Evolutionary conservation across 2,888 invertebrate genomes (phyloP).

Genomic region (Amblyjoppa fuscipennis): DNA sequence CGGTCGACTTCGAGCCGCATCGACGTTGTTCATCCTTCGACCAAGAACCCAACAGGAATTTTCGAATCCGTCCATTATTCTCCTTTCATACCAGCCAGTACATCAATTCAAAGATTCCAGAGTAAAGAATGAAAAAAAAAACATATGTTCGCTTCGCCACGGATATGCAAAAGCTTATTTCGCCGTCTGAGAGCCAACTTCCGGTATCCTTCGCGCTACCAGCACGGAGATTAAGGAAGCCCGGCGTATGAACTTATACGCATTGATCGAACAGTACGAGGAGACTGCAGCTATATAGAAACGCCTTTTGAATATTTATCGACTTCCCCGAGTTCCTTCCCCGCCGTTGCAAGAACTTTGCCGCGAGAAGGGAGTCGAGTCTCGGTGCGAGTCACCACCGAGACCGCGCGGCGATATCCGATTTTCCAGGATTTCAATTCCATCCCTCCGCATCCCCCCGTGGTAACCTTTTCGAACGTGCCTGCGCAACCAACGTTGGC

Average conservation of each 20-base stretch:
- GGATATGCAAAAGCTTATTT: slow-evolving; percentile 1
- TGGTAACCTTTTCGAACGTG: slow-evolving; percentile 49
- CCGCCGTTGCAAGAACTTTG: slow-evolving; percentile 5
- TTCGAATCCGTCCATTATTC: not conserved
- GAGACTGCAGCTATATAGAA: slow-evolving; percentile 30
- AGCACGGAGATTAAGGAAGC: slow-evolving; percentile 17
- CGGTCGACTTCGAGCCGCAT: not conserved
- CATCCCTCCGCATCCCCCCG: slow-evolving; percentile 22
- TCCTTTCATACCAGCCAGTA: not conserved
- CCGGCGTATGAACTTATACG: slow-evolving; percentile 16
- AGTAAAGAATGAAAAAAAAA: not conserved
- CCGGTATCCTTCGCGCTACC: slow-evolving; percentile 8
- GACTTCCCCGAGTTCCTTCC: slow-evolving; percentile 14
- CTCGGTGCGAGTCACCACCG: not conserved
- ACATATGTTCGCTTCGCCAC: not conserved
- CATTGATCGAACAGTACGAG: slow-evolving; percentile 13
- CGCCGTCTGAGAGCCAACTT: not conserved
- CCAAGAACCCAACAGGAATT: not conserved
- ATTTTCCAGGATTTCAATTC: slow-evolving; percentile 63
- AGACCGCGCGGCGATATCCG: slow-evolving; percentile 39
- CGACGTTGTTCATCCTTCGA: not conserved
- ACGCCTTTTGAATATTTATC: slow-evolving; percentile 71
- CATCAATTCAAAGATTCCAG: not conserved
- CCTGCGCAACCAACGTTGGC: not conserved
- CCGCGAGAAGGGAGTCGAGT: not conserved